Evolutionary conservation across 2,888 invertebrate genomes (phyloP).

Genomic region (Philaethria dido): DNA sequence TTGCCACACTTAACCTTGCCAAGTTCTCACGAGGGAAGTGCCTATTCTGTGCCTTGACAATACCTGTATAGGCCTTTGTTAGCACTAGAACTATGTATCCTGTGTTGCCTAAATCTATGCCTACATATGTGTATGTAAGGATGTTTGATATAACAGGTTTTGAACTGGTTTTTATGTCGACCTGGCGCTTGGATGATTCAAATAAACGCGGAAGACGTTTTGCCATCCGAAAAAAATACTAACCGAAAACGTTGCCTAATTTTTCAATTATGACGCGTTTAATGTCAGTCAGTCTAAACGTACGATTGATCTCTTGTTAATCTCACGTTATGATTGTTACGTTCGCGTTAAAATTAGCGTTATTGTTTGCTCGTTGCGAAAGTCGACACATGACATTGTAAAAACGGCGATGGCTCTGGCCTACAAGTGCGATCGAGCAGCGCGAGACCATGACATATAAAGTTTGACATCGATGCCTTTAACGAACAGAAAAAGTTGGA

Average conservation of each 20-base stretch:
- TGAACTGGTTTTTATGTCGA: slow-evolving; percentile 44
- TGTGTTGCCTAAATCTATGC: slow-evolving; percentile 67
- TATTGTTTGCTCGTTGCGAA: slow-evolving; percentile 73
- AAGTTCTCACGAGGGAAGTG: slow-evolving; percentile 84
- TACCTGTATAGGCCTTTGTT: slow-evolving; percentile 81
- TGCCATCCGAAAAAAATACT: slow-evolving; percentile 28
- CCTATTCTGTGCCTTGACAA: slow-evolving; percentile 83
- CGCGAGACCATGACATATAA: slow-evolving; percentile 78
- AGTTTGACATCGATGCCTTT: slow-evolving; percentile 65
- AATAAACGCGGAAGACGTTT: slow-evolving; percentile 39
- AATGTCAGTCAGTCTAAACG: slow-evolving; percentile 1
- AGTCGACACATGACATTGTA: slow-evolving; percentile 81
- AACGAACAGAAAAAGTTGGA: slow-evolving; percentile 41
- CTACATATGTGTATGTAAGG: slow-evolving; percentile 42
- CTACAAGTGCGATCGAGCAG: slow-evolving; percentile 81
- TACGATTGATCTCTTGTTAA: slow-evolving; percentile 30
- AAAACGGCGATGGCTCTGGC: slow-evolving; percentile 74
- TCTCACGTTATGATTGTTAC: slow-evolving; percentile 34
- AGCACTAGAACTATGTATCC: slow-evolving; percentile 69
- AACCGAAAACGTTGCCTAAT: slow-evolving; percentile 24
- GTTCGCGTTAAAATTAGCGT: slow-evolving; percentile 48
- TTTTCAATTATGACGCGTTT: slow-evolving; percentile 17
- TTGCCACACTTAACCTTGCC: slow-evolving; percentile 83
- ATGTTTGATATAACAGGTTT: slow-evolving; percentile 56
- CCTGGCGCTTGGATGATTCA: slow-evolving; percentile 40